Conservation (phyloP, 2,113 vertebrate species). For the Cyprinodon tularosa region DNA sequence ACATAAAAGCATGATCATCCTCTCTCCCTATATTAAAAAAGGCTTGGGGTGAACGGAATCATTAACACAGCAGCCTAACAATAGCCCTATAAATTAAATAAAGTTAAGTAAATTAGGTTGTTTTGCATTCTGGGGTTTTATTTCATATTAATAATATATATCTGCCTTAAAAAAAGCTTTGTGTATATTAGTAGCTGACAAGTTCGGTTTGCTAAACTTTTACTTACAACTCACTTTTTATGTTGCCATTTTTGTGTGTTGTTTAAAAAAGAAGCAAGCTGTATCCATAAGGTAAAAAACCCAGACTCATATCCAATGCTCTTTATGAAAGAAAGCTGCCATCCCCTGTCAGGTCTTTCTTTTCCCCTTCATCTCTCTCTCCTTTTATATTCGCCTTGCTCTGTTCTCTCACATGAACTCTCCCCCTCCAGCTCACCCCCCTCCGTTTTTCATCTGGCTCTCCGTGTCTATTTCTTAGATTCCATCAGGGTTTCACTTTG, state of each 20-base stretch:
- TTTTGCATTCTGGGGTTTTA: background rate
- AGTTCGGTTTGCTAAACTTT: background rate
- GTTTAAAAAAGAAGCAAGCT: slow-evolving; percentile 63
- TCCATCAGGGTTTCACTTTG: slow-evolving; percentile 70
- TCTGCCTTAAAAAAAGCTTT: background rate
- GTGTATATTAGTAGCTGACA: background rate
- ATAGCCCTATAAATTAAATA: background rate
- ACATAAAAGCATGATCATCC: background rate
- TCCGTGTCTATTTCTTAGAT: slow-evolving; percentile 41
- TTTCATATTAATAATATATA: background rate
- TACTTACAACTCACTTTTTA: background rate
- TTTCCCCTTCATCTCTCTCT: slow-evolving; percentile 56
- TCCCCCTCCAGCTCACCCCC: slow-evolving; percentile 40
- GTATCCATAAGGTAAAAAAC: slow-evolving; percentile 61
- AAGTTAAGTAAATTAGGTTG: slow-evolving; percentile 8
- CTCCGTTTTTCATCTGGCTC: slow-evolving; percentile 51
- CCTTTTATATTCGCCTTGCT: slow-evolving; percentile 55
- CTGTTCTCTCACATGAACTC: slow-evolving; percentile 45
- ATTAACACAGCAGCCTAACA: background rate
- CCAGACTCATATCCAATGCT: slow-evolving; percentile 74
- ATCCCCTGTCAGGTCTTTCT: slow-evolving; percentile 57
- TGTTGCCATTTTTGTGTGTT: slow-evolving; percentile 13
- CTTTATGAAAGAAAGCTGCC: slow-evolving; percentile 71
- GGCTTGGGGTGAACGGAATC: background rate
- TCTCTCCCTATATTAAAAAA: background rate